Conservation (phyloP, 2,888 invertebrate species). For the Mongoloraphidia duomilia region DNA sequence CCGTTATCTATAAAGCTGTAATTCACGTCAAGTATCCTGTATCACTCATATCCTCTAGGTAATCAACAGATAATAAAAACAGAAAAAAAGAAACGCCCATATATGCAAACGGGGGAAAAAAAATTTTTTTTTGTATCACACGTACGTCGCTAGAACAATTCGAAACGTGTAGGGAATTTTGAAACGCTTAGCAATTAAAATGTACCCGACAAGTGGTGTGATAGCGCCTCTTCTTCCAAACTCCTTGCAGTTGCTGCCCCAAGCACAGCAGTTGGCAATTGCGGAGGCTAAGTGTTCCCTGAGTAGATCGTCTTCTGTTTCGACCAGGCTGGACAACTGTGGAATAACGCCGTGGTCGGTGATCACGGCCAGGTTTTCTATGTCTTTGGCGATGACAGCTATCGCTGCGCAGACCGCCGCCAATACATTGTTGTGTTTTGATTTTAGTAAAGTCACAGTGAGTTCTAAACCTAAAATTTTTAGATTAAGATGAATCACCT, state of each 20-base stretch:
- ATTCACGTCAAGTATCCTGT: too few relatives aligned
- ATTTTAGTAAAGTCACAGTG: conserved; percentile 79
- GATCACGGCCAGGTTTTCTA: conserved; percentile 85
- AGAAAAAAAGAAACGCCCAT: too few relatives aligned
- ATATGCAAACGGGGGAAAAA: too few relatives aligned
- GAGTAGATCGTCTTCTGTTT: conserved; percentile 57
- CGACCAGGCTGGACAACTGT: conserved; percentile 65
- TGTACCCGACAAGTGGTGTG: conserved; percentile 35
- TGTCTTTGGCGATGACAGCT: conserved; percentile 78
- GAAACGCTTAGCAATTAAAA: too few relatives aligned
- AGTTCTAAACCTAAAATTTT: conserved; percentile 50
- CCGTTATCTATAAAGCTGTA: too few relatives aligned
- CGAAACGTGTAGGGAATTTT: too few relatives aligned
- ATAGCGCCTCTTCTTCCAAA: conserved; percentile 45
- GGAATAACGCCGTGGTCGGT: conserved; percentile 87
- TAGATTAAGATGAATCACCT: too few relatives aligned
- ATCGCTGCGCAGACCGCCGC: conserved; percentile 85
- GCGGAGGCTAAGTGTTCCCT: conserved; percentile 75
- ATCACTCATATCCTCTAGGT: too few relatives aligned
- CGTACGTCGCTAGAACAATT: background rate
- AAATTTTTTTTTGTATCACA: background rate
- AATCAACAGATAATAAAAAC: too few relatives aligned
- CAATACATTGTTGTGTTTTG: conserved; percentile 58
- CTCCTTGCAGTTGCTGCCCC: conserved; percentile 76
- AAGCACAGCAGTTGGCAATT: conserved; percentile 83